A percentile compares a stretch with the other conserved stretches of the same genome.
These are phyloP conservation scores for Thamnophis sirtalis DNA, from an alignment of 2,113 vertebrate genomes.

Conservation along the genomic window DNA sequence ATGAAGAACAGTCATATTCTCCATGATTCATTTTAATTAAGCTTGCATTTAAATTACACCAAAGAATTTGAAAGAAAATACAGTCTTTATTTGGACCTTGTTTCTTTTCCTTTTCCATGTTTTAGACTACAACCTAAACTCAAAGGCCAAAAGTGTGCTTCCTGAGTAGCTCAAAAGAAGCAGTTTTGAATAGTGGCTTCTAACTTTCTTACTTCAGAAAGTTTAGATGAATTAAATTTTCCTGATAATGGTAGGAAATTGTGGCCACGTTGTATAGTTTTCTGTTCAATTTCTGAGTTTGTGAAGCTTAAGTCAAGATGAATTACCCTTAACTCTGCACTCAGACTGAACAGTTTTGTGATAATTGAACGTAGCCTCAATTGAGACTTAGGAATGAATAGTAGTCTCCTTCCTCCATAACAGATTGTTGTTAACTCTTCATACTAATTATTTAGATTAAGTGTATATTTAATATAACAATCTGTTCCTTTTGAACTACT, in stretches of 20 bases:
- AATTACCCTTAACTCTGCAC: neutral
- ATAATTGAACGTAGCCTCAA: neutral
- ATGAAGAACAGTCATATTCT: neutral
- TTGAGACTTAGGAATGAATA: neutral
- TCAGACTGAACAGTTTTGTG: neutral
- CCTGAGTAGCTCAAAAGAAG: neutral
- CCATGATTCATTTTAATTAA: neutral
- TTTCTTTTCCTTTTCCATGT: neutral
- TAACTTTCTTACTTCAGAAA: neutral
- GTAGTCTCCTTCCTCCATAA: neutral
- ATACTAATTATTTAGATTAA: neutral
- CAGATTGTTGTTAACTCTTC: neutral
- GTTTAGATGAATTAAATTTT: neutral
- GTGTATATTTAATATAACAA: neutral
- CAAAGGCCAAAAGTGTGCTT: neutral
- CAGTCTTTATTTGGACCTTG: neutral
- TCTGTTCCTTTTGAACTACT: neutral
- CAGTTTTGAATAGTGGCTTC: neutral
- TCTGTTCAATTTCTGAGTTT: neutral
- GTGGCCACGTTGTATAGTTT: neutral
- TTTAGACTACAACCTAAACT: neutral
- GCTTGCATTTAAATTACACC: neutral
- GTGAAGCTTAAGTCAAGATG: neutral
- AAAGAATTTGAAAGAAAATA: neutral
- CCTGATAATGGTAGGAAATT: neutral